A percentile compares a stretch with the other conserved stretches of the same genome.
phyloP scores from a whole-genome alignment of 1,140 invertebrate species.

The Radopholus similis region DNA sequence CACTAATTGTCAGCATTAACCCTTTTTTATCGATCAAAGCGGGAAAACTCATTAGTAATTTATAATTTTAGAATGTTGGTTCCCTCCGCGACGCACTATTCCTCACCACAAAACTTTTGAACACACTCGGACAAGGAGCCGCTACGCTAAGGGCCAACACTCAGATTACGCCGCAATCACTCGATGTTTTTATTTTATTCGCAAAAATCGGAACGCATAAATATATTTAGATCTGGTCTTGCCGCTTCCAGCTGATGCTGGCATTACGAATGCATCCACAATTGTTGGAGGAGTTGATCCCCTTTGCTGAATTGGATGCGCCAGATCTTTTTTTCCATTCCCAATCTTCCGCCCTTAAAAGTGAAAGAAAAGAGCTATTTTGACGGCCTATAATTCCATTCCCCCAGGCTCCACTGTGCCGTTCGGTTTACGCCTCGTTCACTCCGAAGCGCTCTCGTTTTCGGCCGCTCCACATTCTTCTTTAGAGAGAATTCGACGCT shows the following conservation, averaged over 20 bases:
- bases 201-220: conserved; percentile 10
- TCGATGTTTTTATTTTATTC: neutral
- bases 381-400: neutral
- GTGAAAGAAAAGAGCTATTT: neutral
- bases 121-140: conserved; percentile 6
- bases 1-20: neutral
- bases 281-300: conserved; percentile 39
- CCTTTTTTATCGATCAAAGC: no score
- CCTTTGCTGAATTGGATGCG: conserved; percentile 51
- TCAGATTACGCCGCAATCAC: neutral
- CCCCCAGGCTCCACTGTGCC: conserved; percentile 36
- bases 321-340: conserved; percentile 47
- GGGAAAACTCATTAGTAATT: neutral
- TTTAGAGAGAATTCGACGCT: conserved; percentile 2
- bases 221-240: conserved; percentile 43
- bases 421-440: conserved; percentile 39
- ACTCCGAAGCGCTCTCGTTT: conserved; percentile 34
- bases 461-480: conserved; percentile 41
- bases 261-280: conserved; percentile 40
- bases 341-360: neutral
- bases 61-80: conserved; percentile 16
- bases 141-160: neutral
- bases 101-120: conserved; percentile 23
- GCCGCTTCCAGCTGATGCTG: conserved; percentile 48
- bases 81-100: conserved; percentile 20